phyloP scores from a whole-genome alignment of 2,797 vertebrate species.

The Ceryle rudis region DNA sequence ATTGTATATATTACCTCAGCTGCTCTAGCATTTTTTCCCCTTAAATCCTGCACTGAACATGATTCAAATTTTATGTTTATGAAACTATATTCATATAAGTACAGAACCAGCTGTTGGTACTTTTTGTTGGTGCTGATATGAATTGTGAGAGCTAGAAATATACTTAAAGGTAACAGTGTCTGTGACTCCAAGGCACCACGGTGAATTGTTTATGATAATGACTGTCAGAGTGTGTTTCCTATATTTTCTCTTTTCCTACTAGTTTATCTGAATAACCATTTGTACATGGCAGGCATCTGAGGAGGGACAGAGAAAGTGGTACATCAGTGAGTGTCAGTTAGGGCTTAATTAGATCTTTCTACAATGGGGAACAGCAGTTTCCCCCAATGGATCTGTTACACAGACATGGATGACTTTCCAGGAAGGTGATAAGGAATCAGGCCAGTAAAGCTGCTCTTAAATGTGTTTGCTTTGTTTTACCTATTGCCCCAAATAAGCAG shows the following conservation, averaged over 20 bases:
- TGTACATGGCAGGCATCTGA: conserved; percentile 4
- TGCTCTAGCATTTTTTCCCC: not conserved
- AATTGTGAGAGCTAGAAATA: not conserved
- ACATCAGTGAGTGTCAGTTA: not conserved
- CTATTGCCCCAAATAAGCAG: not conserved
- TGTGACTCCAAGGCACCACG: not conserved
- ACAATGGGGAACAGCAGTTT: not conserved
- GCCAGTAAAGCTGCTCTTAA: not conserved
- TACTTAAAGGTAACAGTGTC: not conserved
- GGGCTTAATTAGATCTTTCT: conserved; percentile 30
- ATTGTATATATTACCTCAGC: not conserved
- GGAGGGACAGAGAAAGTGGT: not conserved
- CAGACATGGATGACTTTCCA: not conserved
- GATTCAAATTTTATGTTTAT: not conserved
- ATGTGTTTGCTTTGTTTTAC: not conserved
- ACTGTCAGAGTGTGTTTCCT: not conserved
- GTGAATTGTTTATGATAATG: conserved; percentile 15
- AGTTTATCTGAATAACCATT: conserved; percentile 20
- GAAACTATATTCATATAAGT: not conserved
- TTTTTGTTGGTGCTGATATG: not conserved
- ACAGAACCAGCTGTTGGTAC: not conserved
- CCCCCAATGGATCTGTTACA: not conserved
- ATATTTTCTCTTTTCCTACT: not conserved
- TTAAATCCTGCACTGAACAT: not conserved
- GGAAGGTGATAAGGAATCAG: not conserved